phyloP scores from a whole-genome alignment of 2,797 vertebrate genomes.

The Heteromormyrus szaboi region DNA sequence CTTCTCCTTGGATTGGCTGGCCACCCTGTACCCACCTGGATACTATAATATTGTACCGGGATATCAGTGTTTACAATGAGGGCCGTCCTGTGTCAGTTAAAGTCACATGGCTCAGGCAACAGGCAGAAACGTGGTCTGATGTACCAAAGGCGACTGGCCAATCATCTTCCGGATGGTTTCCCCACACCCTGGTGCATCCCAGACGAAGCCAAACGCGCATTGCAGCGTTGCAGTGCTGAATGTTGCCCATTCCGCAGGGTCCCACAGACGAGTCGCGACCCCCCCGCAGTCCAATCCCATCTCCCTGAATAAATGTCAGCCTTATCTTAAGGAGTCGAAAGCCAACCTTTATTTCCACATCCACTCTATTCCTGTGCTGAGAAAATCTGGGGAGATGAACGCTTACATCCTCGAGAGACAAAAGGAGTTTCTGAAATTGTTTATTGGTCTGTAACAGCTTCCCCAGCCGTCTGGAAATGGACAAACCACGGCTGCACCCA shows the following conservation, averaged over 20 bases:
- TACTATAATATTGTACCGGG: background rate
- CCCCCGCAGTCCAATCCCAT: background rate
- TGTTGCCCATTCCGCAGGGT: background rate
- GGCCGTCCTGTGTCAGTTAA: background rate
- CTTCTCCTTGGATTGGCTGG: background rate
- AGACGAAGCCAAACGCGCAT: background rate
- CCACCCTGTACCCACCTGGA: background rate
- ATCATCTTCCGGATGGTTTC: background rate
- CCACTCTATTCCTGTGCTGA: background rate
- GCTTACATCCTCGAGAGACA: background rate
- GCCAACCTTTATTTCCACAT: slow-evolving; percentile 16
- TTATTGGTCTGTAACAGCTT: slow-evolving; percentile 5
- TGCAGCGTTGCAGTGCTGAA: background rate
- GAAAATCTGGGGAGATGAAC: background rate
- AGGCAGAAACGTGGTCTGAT: background rate
- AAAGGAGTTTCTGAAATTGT: background rate
- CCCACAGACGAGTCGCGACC: background rate
- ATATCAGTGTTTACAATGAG: background rate
- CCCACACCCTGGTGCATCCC: background rate
- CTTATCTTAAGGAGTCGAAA: slow-evolving; percentile 23
- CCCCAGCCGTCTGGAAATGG: background rate
- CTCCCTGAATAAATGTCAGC: slow-evolving; percentile 26
- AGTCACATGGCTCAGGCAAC: background rate
- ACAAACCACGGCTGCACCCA: background rate
- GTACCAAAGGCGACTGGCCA: background rate